Evolutionary conservation across 2,113 vertebrate genomes (phyloP).

Genomic region (Amphiprion ocellaris): DNA sequence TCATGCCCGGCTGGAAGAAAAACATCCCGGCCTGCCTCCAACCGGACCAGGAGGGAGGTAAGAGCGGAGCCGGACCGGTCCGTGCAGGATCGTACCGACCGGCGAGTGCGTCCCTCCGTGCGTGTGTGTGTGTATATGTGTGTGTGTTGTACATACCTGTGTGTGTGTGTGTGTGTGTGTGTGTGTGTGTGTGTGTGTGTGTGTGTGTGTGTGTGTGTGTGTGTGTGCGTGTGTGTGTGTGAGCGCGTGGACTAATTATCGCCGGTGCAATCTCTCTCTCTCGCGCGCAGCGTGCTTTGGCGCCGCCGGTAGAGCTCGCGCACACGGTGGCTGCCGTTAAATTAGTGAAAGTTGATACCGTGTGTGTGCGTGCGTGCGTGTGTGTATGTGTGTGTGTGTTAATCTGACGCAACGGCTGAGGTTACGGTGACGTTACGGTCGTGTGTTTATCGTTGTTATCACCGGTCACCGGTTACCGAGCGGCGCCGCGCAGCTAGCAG

Average conservation of each 20-base stretch:
- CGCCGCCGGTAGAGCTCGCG: constrained; percentile 61
- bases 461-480: constrained; percentile 35
- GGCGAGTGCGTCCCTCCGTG: constrained; percentile 25
- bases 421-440: constrained; percentile 65
- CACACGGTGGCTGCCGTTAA: constrained; percentile 45
- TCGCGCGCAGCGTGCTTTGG: constrained; percentile 50
- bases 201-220: constrained; percentile 21
- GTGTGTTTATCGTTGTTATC: background rate
- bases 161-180: constrained; percentile 7
- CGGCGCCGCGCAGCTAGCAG: constrained; percentile 11
- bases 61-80: constrained; percentile 48
- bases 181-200: constrained; percentile 5
- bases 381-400: constrained; percentile 38
- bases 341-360: constrained; percentile 73
- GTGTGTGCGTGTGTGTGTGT: constrained; percentile 1
- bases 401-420: constrained; percentile 73
- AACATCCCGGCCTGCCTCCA: constrained; percentile 97
- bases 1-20: constrained; percentile 98
- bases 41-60: constrained; percentile 92
- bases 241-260: constrained; percentile 51
- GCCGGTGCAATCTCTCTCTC: constrained; percentile 42
- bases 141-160: background rate
- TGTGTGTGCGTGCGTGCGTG: constrained; percentile 1
- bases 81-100: constrained; percentile 33
- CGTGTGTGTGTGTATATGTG: background rate